Percentiles rank a stretch among this genome's conserved stretches.
Conservation (phyloP, 2,797 vertebrate genomes). For the Spondyliosoma cantharus region DNA sequence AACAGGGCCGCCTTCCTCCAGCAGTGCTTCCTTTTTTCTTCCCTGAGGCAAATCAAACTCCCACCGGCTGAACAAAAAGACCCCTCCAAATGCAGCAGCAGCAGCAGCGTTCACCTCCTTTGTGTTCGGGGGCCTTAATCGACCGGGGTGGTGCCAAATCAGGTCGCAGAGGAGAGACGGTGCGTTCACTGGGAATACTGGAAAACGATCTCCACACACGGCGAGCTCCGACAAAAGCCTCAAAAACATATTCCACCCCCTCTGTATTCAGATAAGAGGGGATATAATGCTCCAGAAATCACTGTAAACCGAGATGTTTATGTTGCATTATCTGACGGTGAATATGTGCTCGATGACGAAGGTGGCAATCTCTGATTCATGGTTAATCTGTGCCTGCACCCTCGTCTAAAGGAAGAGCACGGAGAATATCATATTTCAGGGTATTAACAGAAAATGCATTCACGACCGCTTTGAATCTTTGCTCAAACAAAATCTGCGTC, state of each 20-base stretch:
- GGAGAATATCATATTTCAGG: constrained; percentile 44
- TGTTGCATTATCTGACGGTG: constrained; percentile 63
- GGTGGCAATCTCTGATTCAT: constrained; percentile 63
- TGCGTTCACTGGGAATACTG: constrained; percentile 64
- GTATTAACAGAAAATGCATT: constrained; percentile 53
- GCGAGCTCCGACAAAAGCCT: constrained; percentile 45
- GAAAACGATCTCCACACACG: constrained; percentile 38
- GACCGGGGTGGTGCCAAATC: constrained; percentile 67
- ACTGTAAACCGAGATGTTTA: constrained; percentile 74
- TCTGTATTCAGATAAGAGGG: constrained; percentile 56
- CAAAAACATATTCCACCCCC: constrained; percentile 69
- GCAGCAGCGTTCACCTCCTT: constrained; percentile 51
- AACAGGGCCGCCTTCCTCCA: constrained; percentile 29
- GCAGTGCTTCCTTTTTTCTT: constrained; percentile 24
- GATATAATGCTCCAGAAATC: constrained; percentile 68
- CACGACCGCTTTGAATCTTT: constrained; percentile 37
- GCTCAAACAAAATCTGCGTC: constrained; percentile 19
- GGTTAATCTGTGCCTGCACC: constrained; percentile 52
- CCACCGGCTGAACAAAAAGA: constrained; percentile 63
- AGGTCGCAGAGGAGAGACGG: constrained; percentile 56
- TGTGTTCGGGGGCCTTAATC: constrained; percentile 53
- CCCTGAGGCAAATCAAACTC: constrained; percentile 68
- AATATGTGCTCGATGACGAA: constrained; percentile 55
- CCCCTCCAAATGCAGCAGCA: constrained; percentile 47
- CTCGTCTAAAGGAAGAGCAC: constrained; percentile 40